phyloP scores from a whole-genome alignment of 2,888 invertebrate genomes.

The Epistrophe grossulariae region DNA sequence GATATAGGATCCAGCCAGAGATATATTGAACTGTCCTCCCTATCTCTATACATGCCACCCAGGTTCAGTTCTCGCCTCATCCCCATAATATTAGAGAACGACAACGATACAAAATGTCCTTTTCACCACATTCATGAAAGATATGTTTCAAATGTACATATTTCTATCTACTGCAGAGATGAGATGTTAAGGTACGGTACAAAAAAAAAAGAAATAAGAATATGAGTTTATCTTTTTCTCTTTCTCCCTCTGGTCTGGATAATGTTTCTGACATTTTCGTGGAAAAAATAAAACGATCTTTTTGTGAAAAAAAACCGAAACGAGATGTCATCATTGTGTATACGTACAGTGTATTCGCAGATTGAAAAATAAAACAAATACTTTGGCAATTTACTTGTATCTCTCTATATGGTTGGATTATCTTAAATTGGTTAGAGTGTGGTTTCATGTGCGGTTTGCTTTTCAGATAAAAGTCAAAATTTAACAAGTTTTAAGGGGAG shows the following conservation, averaged over 20 bases:
- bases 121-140: slow-evolving; percentile 62
- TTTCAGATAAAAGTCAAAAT: slow-evolving; percentile 38
- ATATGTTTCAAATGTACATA: slow-evolving; percentile 63
- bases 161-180: slow-evolving; percentile 37
- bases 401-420: slow-evolving; percentile 48
- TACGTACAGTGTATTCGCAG: slow-evolving; percentile 18
- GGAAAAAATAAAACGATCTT: slow-evolving; percentile 57
- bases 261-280: slow-evolving; percentile 60
- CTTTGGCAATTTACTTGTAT: slow-evolving; percentile 54
- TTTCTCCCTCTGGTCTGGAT: neutral
- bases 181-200: slow-evolving; percentile 16
- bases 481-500: slow-evolving; percentile 32
- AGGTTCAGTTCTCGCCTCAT: neutral
- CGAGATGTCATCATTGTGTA: slow-evolving; percentile 51
- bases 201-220: slow-evolving; percentile 1
- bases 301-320: neutral
- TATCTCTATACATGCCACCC: neutral
- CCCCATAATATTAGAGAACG: slow-evolving; percentile 2
- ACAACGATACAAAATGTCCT: slow-evolving; percentile 43
- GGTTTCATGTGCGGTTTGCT: slow-evolving; percentile 55
- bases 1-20: slow-evolving; percentile 29
- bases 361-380: slow-evolving; percentile 61
- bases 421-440: slow-evolving; percentile 61
- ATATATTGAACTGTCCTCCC: slow-evolving; percentile 72
- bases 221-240: slow-evolving; percentile 57